Percentiles rank a stretch among this genome's conserved stretches.
Conservation (phyloP, 2,797 vertebrate genomes). For the Discoglossus pictus region DNA sequence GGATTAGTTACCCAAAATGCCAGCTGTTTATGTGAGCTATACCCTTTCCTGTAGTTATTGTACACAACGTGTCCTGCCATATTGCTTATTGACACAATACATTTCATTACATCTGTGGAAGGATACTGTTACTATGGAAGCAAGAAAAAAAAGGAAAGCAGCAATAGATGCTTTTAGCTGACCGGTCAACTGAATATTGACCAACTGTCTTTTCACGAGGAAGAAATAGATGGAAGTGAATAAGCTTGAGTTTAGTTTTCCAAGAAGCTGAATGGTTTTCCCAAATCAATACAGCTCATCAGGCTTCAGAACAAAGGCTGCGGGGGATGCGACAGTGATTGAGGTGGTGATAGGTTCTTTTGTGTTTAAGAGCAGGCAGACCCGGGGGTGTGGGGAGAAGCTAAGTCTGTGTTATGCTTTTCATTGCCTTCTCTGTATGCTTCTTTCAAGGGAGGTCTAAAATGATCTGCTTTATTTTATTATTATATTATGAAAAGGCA, state of each 20-base stretch:
- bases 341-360: conserved; percentile 69
- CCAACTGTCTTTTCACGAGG: conserved; percentile 72
- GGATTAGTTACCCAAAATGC: too few relatives aligned
- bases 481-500: conserved; percentile 16
- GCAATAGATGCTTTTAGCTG: conserved; percentile 67
- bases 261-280: conserved; percentile 75
- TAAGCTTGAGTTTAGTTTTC: conserved; percentile 77
- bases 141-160: conserved; percentile 61
- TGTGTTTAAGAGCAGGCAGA: conserved; percentile 64
- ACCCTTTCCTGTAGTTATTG: too few relatives aligned
- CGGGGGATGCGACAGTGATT: conserved; percentile 66
- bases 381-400: conserved; percentile 60
- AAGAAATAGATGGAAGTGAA: conserved; percentile 74
- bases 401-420: conserved; percentile 55
- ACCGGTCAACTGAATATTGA: conserved; percentile 73
- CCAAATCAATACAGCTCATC: conserved; percentile 76
- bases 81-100: conserved; percentile 47
- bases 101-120: conserved; percentile 55
- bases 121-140: conserved; percentile 58
- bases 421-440: conserved; percentile 50
- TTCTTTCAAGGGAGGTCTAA: conserved; percentile 42
- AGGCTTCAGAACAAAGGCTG: conserved; percentile 75
- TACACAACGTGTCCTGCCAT: too few relatives aligned
- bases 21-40: too few relatives aligned
- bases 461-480: conserved; percentile 27